A percentile compares a stretch with the other conserved stretches of the same genome.
Conservation (phyloP, 2,113 vertebrate genomes). For the Lasiurus borealis region DNA sequence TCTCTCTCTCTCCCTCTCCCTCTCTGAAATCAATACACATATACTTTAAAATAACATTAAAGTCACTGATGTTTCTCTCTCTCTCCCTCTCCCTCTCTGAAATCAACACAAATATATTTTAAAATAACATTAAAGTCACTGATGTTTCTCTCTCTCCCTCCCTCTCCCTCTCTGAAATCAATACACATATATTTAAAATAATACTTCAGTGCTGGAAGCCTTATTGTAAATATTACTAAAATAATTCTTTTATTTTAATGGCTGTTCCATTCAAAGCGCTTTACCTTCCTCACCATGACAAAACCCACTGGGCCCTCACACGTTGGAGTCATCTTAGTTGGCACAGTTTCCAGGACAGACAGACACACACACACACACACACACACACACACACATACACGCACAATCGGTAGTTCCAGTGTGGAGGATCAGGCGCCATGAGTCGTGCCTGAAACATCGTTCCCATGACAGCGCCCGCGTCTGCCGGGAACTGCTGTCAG, state of each 20-base stretch:
- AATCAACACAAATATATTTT: no score
- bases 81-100: no score
- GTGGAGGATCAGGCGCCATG: neutral
- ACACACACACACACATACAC: neutral
- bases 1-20: no score
- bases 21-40: no score
- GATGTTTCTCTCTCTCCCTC: no score
- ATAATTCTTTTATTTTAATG: no score
- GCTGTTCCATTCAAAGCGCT: neutral
- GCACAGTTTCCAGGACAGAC: neutral
- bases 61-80: neutral
- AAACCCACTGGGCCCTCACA: neutral
- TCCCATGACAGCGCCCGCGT: fast-evolving
- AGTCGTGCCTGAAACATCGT: neutral
- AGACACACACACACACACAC: no score
- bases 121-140: neutral
- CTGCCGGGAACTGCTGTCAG: neutral
- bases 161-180: no score
- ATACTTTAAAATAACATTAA: no score
- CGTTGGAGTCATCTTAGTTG: fast-evolving
- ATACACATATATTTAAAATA: no score
- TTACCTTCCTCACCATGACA: neutral
- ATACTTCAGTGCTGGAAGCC: no score
- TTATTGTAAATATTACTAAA: no score
- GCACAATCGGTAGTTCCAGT: neutral